A percentile compares a stretch with the other conserved stretches of the same genome.
These are phyloP conservation scores for Hypocryptadius cinnamomeus DNA, from an alignment of 2,113 vertebrate genomes.

Conservation along the genomic window DNA sequence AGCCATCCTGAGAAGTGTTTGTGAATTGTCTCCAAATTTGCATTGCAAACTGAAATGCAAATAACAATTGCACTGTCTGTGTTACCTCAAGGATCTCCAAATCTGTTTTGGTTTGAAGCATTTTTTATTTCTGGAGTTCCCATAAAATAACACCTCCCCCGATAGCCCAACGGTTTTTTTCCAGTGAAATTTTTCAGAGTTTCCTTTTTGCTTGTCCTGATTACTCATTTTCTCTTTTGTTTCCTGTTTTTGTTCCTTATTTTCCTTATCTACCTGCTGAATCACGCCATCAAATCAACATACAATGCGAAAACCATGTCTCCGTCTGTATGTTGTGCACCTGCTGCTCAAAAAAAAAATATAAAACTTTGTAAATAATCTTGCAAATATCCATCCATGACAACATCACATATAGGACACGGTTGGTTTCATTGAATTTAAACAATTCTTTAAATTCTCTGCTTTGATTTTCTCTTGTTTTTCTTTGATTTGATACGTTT, in stretches of 20 bases:
- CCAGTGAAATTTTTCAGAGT: constrained; percentile 56
- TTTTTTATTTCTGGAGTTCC: constrained; percentile 23
- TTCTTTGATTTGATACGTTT: constrained; percentile 24
- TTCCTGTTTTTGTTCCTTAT: constrained; percentile 73
- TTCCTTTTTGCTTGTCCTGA: constrained; percentile 68
- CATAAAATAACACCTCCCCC: not conserved
- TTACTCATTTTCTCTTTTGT: constrained; percentile 79
- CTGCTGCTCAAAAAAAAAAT: constrained; percentile 67
- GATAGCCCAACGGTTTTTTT: not conserved
- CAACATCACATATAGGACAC: constrained; percentile 81
- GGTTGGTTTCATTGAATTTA: constrained; percentile 78
- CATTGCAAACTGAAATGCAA: constrained; percentile 74
- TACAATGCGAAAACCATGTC: constrained; percentile 77
- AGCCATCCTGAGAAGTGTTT: constrained; percentile 25
- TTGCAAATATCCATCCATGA: constrained; percentile 76
- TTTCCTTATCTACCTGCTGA: constrained; percentile 76
- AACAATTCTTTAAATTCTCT: constrained; percentile 52
- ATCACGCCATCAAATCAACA: constrained; percentile 81
- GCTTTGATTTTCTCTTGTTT: constrained; percentile 38
- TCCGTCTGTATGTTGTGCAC: constrained; percentile 75
- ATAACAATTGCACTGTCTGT: constrained; percentile 46
- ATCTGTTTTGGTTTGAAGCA: constrained; percentile 16
- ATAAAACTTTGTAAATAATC: constrained; percentile 62
- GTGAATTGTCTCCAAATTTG: constrained; percentile 68
- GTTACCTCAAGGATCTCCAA: constrained; percentile 33